Percentiles rank a stretch among this genome's conserved stretches.
Conservation (phyloP, 2,113 vertebrate genomes). For the Thymallus thymallus region DNA sequence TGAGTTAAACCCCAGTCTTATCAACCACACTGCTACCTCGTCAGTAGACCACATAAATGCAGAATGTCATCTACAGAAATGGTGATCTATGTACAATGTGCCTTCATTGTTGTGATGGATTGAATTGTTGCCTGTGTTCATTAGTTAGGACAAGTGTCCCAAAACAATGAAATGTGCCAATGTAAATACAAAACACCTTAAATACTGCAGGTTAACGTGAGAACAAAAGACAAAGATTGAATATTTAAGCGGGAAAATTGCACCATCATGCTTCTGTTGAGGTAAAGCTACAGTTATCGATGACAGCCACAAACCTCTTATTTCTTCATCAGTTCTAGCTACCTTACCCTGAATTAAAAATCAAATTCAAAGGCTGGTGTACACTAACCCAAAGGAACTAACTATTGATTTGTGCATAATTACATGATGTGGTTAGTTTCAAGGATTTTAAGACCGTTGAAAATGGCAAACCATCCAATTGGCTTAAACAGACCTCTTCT, state of each 20-base stretch:
- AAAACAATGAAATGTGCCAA: slow-evolving; percentile 22
- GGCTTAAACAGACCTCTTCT: not conserved
- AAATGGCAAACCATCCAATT: not conserved
- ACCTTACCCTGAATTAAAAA: not conserved
- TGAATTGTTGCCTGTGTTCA: slow-evolving; percentile 31
- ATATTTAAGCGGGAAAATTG: not conserved
- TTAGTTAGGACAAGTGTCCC: slow-evolving; percentile 35
- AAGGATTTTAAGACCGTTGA: too few relatives aligned
- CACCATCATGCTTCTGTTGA: not conserved
- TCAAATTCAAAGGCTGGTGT: not conserved
- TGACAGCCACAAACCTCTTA: not conserved
- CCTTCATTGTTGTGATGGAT: slow-evolving; percentile 32
- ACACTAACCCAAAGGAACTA: too few relatives aligned
- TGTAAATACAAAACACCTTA: not conserved
- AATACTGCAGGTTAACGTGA: not conserved
- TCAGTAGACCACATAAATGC: slow-evolving; percentile 27
- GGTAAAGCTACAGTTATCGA: not conserved
- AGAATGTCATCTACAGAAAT: slow-evolving; percentile 38
- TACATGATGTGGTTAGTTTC: not conserved
- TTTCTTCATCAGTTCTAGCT: slow-evolving; percentile 29
- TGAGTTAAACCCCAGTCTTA: slow-evolving; percentile 12
- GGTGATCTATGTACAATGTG: not conserved
- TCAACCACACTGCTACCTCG: slow-evolving; percentile 12
- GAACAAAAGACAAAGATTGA: not conserved
- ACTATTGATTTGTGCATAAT: slow-evolving; percentile 6